Conservation (phyloP, 2,797 vertebrate species). For the Ctenochaetus hawaiiensis region DNA sequence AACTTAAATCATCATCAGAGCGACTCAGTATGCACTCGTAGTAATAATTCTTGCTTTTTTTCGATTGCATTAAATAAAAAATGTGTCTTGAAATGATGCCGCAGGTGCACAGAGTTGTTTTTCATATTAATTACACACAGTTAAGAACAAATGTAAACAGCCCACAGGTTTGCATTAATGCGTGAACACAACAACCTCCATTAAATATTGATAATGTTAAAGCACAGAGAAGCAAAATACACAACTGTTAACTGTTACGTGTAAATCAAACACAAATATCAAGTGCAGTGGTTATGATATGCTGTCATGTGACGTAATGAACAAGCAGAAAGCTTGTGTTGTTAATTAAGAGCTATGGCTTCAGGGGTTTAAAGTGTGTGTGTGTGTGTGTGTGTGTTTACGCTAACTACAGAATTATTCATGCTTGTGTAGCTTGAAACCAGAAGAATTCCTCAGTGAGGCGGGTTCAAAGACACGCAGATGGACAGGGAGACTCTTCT, state of each 20-base stretch:
- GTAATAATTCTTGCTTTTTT: background rate
- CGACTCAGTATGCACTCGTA: background rate
- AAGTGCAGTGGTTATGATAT: constrained; percentile 3
- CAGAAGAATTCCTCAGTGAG: constrained; percentile 45
- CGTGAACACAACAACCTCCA: background rate
- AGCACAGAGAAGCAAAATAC: background rate
- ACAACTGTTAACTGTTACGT: background rate
- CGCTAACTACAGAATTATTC: constrained; percentile 44
- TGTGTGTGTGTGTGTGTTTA: constrained; percentile 21
- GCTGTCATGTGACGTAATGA: background rate
- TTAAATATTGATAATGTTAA: constrained; percentile 5
- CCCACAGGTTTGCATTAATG: background rate
- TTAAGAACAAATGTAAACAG: background rate
- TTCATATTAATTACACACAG: background rate
- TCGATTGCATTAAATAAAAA: constrained; percentile 2
- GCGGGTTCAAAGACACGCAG: constrained; percentile 59
- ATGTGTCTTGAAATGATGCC: background rate
- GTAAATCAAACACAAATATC: constrained; percentile 6
- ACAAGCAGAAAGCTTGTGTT: constrained; percentile 13
- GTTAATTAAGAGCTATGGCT: constrained; percentile 34
- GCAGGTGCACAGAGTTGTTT: background rate
- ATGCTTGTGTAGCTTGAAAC: constrained; percentile 46
- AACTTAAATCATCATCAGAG: background rate
- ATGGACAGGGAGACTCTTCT: constrained; percentile 62
- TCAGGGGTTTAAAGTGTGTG: constrained; percentile 27